A percentile compares a stretch with the other conserved stretches of the same genome.
Evolutionary conservation across 2,797 vertebrate genomes (phyloP).

Genomic region (Dromococcyx pavoninus): DNA sequence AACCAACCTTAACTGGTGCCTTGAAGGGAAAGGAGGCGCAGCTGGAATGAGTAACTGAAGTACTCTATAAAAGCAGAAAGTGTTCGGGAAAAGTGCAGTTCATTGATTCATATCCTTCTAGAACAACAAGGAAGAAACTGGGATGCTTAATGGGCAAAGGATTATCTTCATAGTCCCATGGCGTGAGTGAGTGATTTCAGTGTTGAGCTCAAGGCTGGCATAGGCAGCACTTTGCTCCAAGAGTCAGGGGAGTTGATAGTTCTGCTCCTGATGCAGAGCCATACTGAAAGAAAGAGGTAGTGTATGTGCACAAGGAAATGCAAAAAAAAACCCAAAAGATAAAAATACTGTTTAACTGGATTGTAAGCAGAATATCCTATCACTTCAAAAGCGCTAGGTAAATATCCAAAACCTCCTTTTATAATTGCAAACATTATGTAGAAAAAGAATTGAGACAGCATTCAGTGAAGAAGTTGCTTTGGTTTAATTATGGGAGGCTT

Average conservation of each 20-base stretch:
- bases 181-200: not conserved
- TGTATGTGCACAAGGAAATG: not conserved
- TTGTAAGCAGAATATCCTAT: not conserved
- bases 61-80: not conserved
- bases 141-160: not conserved
- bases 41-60: not conserved
- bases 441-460: not conserved
- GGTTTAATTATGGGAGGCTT: not conserved
- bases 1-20: not conserved
- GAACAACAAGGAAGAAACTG: not conserved
- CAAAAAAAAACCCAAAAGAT: not conserved
- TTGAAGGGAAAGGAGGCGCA: not conserved
- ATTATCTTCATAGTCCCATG: not conserved
- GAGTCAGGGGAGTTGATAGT: not conserved
- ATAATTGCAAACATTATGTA: not conserved
- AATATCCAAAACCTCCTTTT: not conserved
- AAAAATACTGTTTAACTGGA: not conserved
- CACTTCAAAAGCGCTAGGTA: not conserved
- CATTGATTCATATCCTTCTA: not conserved
- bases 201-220: rapidly evolving
- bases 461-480: not conserved
- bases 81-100: not conserved
- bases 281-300: not conserved
- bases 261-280: not conserved
- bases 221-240: not conserved